These are phyloP conservation scores for Drosophila siamana DNA, from an alignment of 2,888 invertebrate genomes.

Conservation along the genomic window DNA sequence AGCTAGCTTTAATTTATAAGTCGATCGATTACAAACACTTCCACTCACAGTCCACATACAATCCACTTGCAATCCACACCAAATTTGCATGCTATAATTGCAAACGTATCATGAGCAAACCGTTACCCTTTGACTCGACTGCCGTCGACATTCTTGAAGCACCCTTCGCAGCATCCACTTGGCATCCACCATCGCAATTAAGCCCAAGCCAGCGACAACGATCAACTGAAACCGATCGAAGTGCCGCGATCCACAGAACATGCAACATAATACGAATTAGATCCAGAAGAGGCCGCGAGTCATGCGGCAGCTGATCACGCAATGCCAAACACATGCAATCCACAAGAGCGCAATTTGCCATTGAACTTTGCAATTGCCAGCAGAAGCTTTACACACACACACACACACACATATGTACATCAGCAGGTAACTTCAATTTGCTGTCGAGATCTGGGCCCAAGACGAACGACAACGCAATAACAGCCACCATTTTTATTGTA, in stretches of 20 bases:
- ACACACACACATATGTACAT: slow-evolving; percentile 6
- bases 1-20: no score
- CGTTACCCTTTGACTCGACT: neutral
- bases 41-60: neutral
- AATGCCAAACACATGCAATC: slow-evolving; percentile 49
- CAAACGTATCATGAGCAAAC: neutral
- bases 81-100: neutral
- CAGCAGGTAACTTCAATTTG: slow-evolving; percentile 50
- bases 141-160: neutral
- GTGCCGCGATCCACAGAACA: slow-evolving; percentile 4
- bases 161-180: neutral
- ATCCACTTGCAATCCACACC: neutral
- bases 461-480: slow-evolving; percentile 58
- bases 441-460: slow-evolving; percentile 43
- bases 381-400: neutral
- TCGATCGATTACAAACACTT: no score
- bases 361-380: slow-evolving; percentile 46
- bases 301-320: slow-evolving; percentile 38
- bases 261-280: slow-evolving; percentile 19
- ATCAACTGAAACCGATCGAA: slow-evolving; percentile 19
- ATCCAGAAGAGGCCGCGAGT: slow-evolving; percentile 10
- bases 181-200: slow-evolving; percentile 13
- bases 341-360: slow-evolving; percentile 45
- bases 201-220: slow-evolving; percentile 6
- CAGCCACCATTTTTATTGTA: slow-evolving; percentile 64